Percentiles rank a stretch among this genome's conserved stretches.
Conservation (phyloP, 2,113 vertebrate genomes). For the Corydoras sp. region DNA sequence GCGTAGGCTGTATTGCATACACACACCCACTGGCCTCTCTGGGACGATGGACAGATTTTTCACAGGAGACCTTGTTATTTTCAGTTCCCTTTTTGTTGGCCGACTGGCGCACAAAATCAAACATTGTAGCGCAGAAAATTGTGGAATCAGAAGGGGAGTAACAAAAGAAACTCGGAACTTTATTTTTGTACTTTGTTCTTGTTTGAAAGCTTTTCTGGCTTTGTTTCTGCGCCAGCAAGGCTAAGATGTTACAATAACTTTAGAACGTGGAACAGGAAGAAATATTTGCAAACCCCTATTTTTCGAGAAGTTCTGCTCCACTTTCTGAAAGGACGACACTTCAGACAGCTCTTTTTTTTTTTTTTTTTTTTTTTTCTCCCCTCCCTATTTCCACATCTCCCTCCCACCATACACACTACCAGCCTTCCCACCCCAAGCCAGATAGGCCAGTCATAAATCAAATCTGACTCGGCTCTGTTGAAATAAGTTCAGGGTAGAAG, state of each 20-base stretch:
- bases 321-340: conserved; percentile 37
- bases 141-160: conserved; percentile 15
- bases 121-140: conserved; percentile 21
- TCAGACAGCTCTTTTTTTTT: conserved; percentile 22
- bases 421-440: conserved; percentile 8
- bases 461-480: conserved; percentile 29
- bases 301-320: conserved; percentile 46
- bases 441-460: conserved; percentile 49
- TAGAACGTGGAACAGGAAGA: conserved; percentile 13
- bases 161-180: conserved; percentile 23
- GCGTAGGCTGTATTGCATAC: conserved; percentile 33
- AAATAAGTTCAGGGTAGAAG: conserved; percentile 30
- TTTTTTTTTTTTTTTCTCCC: background rate
- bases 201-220: conserved; percentile 28
- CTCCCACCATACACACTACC: background rate
- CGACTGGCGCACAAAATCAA: conserved; percentile 27
- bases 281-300: conserved; percentile 36
- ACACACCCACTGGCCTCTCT: conserved; percentile 29
- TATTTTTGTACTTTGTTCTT: conserved; percentile 31
- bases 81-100: conserved; percentile 34
- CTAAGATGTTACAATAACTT: conserved; percentile 36
- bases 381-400: background rate
- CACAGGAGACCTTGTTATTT: conserved; percentile 37
- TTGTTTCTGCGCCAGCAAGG: background rate
- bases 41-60: conserved; percentile 36